Conservation (phyloP, 2,797 vertebrate genomes). For the Catharus ustulatus region DNA sequence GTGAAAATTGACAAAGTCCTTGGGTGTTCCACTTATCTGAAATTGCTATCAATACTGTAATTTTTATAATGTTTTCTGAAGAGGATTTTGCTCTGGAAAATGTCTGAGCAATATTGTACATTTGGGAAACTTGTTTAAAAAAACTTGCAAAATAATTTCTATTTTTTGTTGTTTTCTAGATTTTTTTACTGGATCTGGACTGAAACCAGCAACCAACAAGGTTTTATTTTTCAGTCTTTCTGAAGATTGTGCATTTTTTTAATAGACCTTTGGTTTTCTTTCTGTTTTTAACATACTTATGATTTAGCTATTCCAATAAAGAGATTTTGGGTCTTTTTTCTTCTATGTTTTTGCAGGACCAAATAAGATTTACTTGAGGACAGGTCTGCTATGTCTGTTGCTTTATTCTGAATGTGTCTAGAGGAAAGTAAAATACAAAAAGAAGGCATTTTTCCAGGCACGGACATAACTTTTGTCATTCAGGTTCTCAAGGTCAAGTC, state of each 20-base stretch:
- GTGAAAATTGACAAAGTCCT: constrained; percentile 18
- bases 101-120: neutral
- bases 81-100: neutral
- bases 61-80: neutral
- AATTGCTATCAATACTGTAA: neutral
- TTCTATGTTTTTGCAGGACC: neutral
- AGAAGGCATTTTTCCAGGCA: neutral
- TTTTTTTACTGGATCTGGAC: neutral
- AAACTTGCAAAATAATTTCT: neutral
- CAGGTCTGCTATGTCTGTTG: neutral
- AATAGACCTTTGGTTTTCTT: neutral
- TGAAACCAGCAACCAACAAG: neutral
- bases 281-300: neutral
- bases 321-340: neutral
- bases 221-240: neutral
- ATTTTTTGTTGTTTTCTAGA: neutral
- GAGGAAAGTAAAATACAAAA: neutral
- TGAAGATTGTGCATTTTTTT: neutral
- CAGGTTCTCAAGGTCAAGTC: neutral
- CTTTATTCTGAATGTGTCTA: neutral
- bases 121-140: neutral
- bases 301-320: neutral
- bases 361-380: neutral
- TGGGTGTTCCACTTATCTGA: neutral
- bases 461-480: neutral